phyloP scores from a whole-genome alignment of 2,888 invertebrate genomes.

The Melangyna quadrimaculata region DNA sequence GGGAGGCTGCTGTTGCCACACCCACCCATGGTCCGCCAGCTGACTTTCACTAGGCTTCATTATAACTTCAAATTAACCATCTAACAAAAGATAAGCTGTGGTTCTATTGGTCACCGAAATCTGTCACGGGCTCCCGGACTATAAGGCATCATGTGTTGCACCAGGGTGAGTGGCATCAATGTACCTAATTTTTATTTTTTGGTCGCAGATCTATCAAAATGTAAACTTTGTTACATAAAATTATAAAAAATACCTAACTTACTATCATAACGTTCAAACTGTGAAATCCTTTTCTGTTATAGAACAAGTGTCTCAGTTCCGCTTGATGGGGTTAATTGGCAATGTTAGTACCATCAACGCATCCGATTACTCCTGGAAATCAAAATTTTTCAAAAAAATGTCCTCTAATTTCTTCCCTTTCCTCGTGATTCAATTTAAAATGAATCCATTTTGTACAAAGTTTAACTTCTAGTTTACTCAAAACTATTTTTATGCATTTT shows the following conservation, averaged over 20 bases:
- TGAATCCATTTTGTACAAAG: slow-evolving; percentile 4
- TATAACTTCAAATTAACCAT: no score
- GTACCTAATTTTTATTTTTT: background rate
- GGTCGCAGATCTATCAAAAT: background rate
- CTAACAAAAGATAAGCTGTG: no score
- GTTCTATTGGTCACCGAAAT: no score
- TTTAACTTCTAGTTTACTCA: background rate
- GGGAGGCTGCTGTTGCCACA: no score
- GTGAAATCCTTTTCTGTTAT: slow-evolving; percentile 15
- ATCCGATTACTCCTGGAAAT: slow-evolving; percentile 21
- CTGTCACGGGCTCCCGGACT: no score
- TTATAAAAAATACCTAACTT: background rate
- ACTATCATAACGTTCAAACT: slow-evolving; percentile 13
- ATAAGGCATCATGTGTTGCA: background rate
- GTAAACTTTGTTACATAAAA: background rate
- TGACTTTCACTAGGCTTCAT: no score
- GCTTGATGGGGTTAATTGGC: no score
- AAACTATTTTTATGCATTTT: no score
- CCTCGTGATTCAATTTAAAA: background rate
- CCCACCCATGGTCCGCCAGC: no score
- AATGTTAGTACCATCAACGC: no score
- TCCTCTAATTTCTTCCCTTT: background rate
- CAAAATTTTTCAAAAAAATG: no score
- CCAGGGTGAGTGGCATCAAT: background rate
- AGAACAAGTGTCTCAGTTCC: no score